Conservation (phyloP, 2,888 invertebrate species). For the Plutella xylostella region DNA sequence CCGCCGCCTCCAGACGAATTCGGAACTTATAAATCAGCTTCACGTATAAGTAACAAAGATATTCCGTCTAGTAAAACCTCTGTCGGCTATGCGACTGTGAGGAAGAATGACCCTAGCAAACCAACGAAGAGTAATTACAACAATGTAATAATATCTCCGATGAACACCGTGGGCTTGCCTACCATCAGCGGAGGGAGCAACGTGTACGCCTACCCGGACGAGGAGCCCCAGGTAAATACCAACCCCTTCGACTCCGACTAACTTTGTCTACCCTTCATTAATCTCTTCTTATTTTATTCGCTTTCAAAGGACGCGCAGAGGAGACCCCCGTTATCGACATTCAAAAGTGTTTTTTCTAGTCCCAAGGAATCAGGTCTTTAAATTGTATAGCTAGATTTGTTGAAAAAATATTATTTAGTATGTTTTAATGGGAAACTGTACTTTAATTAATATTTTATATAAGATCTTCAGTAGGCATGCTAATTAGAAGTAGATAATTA, state of each 20-base stretch:
- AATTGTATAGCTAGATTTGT: conserved; percentile 8
- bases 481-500: too few relatives aligned
- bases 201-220: conserved; percentile 52
- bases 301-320: conserved; percentile 32
- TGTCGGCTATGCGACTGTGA: conserved; percentile 47
- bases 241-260: conserved; percentile 46
- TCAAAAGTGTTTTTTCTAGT: conserved; percentile 29
- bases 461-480: too few relatives aligned
- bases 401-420: too few relatives aligned
- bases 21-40: conserved; percentile 48
- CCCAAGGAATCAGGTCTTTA: conserved; percentile 31
- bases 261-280: conserved; percentile 2
- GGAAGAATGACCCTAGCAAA: conserved; percentile 38
- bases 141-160: conserved; percentile 36
- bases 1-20: conserved; percentile 63
- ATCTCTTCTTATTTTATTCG: conserved; percentile 9
- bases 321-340: conserved; percentile 27
- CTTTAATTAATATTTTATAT: conserved; percentile 42
- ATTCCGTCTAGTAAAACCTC: conserved; percentile 41
- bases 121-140: conserved; percentile 36
- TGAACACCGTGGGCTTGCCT: conserved; percentile 56
- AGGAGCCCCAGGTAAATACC: conserved; percentile 47
- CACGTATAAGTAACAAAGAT: conserved; percentile 38
- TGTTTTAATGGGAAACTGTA: conserved; percentile 1
- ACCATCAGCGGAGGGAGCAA: conserved; percentile 41